These are phyloP conservation scores for Nebria brevicollis DNA, from an alignment of 2,888 invertebrate genomes.

Conservation along the genomic window DNA sequence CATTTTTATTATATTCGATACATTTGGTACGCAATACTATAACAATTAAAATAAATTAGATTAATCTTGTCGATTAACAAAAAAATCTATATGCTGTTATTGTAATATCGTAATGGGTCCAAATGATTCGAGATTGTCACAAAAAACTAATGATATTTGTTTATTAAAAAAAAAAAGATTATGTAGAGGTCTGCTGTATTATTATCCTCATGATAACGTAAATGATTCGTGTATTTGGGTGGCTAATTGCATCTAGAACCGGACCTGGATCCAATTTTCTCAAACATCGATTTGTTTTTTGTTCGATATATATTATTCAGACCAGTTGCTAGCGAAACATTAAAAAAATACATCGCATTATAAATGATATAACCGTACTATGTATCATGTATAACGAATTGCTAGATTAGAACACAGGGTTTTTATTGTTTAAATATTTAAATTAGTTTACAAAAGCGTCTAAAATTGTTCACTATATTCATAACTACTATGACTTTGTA, in stretches of 20 bases:
- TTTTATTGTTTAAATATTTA: neutral
- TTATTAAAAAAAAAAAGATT: slow-evolving; percentile 11
- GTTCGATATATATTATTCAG: neutral
- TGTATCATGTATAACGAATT: neutral
- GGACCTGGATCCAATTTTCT: slow-evolving; percentile 21
- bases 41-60: neutral
- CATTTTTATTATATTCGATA: too few relatives aligned
- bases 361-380: neutral
- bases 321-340: neutral
- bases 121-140: neutral
- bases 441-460: neutral
- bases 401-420: neutral
- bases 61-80: neutral
- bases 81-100: neutral
- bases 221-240: slow-evolving; percentile 15
- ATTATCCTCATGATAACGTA: neutral
- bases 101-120: neutral
- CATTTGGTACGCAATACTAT: too few relatives aligned
- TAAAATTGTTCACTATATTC: too few relatives aligned
- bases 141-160: slow-evolving; percentile 9
- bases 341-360: neutral
- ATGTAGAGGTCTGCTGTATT: neutral
- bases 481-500: too few relatives aligned
- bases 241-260: slow-evolving; percentile 6
- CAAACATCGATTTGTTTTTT: slow-evolving; percentile 13